Percentiles rank a stretch among this genome's conserved stretches.
Conservation (phyloP, 2,797 vertebrate genomes). For the Macropodus opercularis region DNA sequence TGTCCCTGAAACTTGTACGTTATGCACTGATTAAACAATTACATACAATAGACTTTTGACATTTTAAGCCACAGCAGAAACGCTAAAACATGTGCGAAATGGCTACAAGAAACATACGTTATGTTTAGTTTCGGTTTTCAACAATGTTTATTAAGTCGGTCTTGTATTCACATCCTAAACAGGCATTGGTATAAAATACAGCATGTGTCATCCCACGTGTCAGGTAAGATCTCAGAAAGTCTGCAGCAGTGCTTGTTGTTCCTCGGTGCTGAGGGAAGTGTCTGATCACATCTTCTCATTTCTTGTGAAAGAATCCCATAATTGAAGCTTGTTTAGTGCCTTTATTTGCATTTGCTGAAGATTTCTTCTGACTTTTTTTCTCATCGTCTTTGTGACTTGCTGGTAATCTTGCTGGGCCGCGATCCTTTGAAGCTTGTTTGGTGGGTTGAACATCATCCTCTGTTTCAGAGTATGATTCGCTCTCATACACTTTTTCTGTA, state of each 20-base stretch:
- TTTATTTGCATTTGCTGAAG: slow-evolving; percentile 73
- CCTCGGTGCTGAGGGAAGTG: not conserved
- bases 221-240: not conserved
- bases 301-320: slow-evolving; percentile 94
- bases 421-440: slow-evolving; percentile 49
- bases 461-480: slow-evolving; percentile 91
- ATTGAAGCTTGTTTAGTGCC: slow-evolving; percentile 91
- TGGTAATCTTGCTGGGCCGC: slow-evolving; percentile 39
- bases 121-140: not conserved
- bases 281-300: slow-evolving; percentile 73
- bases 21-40: no score
- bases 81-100: no score
- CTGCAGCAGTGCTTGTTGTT: slow-evolving; percentile 13
- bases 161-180: slow-evolving; percentile 11
- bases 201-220: slow-evolving; percentile 6
- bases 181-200: not conserved
- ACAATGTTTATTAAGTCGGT: slow-evolving; percentile 38
- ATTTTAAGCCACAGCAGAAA: no score
- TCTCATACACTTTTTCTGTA: slow-evolving; percentile 93
- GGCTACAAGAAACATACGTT: no score
- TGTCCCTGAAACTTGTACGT: no score
- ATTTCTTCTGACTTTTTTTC: slow-evolving; percentile 84
- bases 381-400: slow-evolving; percentile 81
- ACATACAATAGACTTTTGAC: no score
- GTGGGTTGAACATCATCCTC: slow-evolving; percentile 81